Conservation (phyloP, 2,797 vertebrate species). For the Thamnophis elegans region DNA sequence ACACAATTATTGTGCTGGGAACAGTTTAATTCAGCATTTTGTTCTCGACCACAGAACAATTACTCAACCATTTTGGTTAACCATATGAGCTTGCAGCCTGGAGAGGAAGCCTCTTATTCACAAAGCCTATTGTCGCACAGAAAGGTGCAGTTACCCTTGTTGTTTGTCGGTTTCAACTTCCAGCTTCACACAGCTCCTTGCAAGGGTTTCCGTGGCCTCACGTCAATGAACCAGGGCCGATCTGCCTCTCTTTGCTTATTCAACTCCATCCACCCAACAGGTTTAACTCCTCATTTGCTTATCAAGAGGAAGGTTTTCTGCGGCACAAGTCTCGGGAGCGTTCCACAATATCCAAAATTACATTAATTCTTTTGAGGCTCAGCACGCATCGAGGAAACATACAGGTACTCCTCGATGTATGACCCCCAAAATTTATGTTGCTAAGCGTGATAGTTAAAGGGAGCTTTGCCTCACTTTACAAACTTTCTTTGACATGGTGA, state of each 20-base stretch:
- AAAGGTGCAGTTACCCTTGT: slow-evolving; percentile 76
- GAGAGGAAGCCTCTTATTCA: slow-evolving; percentile 81
- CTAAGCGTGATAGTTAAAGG: background rate
- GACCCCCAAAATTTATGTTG: background rate
- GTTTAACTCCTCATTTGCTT: slow-evolving; percentile 65
- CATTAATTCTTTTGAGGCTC: background rate
- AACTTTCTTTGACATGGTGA: background rate
- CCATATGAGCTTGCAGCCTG: slow-evolving; percentile 82
- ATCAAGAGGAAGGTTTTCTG: slow-evolving; percentile 45
- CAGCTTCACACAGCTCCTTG: slow-evolving; percentile 53
- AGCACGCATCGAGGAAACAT: background rate
- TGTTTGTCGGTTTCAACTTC: slow-evolving; percentile 52
- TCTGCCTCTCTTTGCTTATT: slow-evolving; percentile 52
- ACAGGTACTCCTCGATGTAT: background rate
- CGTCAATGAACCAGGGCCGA: slow-evolving; percentile 53
- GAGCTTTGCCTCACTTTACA: background rate
- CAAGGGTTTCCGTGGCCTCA: slow-evolving; percentile 51
- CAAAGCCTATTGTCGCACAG: slow-evolving; percentile 77
- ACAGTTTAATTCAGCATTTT: slow-evolving; percentile 87
- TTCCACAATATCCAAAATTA: slow-evolving; percentile 21
- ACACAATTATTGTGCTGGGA: slow-evolving; percentile 91
- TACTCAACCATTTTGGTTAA: slow-evolving; percentile 95
- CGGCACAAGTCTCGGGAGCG: background rate
- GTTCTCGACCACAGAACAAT: slow-evolving; percentile 92
- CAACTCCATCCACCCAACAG: slow-evolving; percentile 51